Evolutionary conservation across 2,797 vertebrate species (phyloP).

Genomic region (Poliocrania exsul): DNA sequence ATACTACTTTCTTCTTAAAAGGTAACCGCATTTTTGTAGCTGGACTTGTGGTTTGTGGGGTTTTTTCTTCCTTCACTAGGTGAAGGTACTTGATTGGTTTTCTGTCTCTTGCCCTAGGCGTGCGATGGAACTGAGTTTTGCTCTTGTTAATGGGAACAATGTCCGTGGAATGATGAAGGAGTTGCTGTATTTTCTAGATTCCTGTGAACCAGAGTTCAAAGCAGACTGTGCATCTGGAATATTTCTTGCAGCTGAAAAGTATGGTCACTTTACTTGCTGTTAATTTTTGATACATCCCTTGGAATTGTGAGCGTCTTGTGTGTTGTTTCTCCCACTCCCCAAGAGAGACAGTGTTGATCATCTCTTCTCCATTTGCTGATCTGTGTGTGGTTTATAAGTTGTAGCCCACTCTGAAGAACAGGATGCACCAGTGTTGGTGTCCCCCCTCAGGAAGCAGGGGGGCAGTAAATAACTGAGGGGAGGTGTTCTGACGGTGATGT

Average conservation of each 20-base stretch:
- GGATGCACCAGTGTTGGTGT: background rate
- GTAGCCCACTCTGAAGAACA: background rate
- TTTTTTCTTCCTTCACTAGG: background rate
- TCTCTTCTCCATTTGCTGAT: background rate
- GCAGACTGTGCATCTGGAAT: constrained; percentile 98
- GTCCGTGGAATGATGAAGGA: constrained; percentile 99
- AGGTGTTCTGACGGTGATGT: background rate
- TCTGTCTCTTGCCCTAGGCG: constrained; percentile 79
- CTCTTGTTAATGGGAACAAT: constrained; percentile 98
- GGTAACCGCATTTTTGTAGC: background rate
- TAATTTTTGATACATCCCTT: background rate
- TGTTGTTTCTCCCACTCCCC: background rate
- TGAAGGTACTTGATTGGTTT: background rate
- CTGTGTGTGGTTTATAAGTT: background rate
- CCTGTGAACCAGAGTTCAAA: constrained; percentile 99
- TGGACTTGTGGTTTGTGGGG: background rate
- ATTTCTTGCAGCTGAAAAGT: constrained; percentile 99
- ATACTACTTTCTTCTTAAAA: background rate
- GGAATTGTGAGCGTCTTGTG: background rate
- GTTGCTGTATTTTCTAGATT: constrained; percentile 98
- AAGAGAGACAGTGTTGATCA: background rate
- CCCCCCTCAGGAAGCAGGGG: background rate
- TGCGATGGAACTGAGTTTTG: constrained; percentile 99
- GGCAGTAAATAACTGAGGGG: background rate
- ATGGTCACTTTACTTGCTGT: constrained; percentile 68